phyloP scores from a whole-genome alignment of 2,113 vertebrate genomes.

The Alces alces region DNA sequence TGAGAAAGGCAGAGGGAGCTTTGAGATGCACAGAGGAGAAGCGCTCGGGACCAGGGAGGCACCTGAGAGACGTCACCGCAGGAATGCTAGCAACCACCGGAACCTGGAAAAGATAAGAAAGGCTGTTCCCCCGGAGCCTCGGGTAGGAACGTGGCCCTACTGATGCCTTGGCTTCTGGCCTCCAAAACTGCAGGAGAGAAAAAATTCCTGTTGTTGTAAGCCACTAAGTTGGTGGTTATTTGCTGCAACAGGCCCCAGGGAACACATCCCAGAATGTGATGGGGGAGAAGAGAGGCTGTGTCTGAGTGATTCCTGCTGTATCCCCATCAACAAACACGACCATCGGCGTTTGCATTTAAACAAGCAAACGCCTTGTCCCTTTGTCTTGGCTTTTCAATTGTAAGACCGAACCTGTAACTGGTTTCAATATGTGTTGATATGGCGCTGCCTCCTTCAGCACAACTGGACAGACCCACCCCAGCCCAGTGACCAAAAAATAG shows the following conservation, averaged over 20 bases:
- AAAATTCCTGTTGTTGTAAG: background rate
- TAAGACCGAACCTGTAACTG: background rate
- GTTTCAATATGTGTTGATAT: background rate
- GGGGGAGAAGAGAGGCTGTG: background rate
- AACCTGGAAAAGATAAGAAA: background rate
- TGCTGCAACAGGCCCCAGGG: background rate
- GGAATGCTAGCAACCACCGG: background rate
- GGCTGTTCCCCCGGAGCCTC: background rate
- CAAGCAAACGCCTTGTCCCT: background rate
- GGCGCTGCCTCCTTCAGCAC: rapidly evolving
- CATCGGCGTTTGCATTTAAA: background rate
- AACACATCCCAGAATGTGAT: background rate
- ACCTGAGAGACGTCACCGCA: rapidly evolving
- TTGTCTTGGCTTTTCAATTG: background rate
- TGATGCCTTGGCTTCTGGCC: background rate
- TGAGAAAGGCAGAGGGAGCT: background rate
- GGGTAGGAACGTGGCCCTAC: background rate
- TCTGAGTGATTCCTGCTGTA: rapidly evolving
- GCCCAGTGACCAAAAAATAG: background rate
- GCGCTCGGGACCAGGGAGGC: rapidly evolving
- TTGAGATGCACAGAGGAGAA: background rate
- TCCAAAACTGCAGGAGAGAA: background rate
- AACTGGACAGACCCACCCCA: background rate
- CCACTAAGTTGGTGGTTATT: background rate
- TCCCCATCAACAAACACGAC: rapidly evolving